These are phyloP conservation scores for Iguana delicatissima DNA, from an alignment of 2,797 vertebrate genomes.

Conservation along the genomic window DNA sequence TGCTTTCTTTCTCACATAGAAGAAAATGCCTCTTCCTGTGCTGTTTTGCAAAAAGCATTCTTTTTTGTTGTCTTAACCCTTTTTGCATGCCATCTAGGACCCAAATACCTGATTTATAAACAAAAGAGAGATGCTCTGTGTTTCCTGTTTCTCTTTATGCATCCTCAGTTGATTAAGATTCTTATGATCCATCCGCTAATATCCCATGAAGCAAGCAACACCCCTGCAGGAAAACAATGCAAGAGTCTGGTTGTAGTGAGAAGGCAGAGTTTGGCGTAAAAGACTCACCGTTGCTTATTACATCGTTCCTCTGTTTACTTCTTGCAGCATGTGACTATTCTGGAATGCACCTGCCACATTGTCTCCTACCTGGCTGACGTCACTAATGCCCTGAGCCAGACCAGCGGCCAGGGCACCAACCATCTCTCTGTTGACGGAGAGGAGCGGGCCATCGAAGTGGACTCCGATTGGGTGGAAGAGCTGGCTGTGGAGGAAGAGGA, in stretches of 20 bases:
- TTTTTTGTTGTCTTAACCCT: neutral
- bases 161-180: neutral
- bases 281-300: neutral
- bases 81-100: neutral
- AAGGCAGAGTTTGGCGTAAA: neutral
- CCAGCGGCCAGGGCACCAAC: conserved; percentile 89
- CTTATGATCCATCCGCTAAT: neutral
- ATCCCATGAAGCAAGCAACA: neutral
- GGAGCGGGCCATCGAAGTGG: conserved; percentile 96
- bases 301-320: neutral
- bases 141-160: too few relatives aligned
- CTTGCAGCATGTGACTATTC: conserved; percentile 90
- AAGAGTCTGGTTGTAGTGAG: too few relatives aligned
- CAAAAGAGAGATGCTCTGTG: neutral
- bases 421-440: conserved; percentile 94
- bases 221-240: neutral
- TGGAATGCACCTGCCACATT: conserved; percentile 97
- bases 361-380: conserved; percentile 98
- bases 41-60: neutral
- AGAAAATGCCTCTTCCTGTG: neutral
- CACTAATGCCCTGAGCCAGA: conserved; percentile 94
- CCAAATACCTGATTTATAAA: neutral
- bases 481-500: conserved; percentile 97
- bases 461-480: conserved; percentile 99
- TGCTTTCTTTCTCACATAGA: neutral